Evolutionary conservation across 1,140 invertebrate species (phyloP).

Genomic region (Muscidifurax raptorellus): DNA sequence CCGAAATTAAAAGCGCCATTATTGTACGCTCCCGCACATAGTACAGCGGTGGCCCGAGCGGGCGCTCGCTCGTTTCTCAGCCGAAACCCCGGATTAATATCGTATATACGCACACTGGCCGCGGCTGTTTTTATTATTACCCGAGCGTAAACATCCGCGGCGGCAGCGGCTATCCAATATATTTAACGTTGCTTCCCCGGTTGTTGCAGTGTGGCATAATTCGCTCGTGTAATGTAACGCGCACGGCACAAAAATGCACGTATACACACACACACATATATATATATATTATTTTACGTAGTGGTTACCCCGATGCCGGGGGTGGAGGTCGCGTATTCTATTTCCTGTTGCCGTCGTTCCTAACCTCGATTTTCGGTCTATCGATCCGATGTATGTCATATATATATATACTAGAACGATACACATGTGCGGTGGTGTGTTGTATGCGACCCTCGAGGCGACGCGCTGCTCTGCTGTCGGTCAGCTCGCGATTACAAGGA

Average conservation of each 20-base stretch:
- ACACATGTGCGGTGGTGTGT: not conserved
- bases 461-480: not conserved
- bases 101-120: not conserved
- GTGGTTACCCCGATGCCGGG: too few relatives aligned
- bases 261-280: too few relatives aligned
- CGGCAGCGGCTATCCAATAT: not conserved
- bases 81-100: not conserved
- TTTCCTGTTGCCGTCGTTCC: slow-evolving; percentile 14
- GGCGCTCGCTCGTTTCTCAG: not conserved
- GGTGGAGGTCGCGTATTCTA: not conserved
- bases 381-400: slow-evolving; percentile 1
- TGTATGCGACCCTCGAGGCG: not conserved
- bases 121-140: not conserved
- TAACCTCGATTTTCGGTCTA: slow-evolving; percentile 39
- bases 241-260: not conserved
- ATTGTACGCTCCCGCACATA: not conserved
- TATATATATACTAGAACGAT: not conserved
- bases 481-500: not conserved
- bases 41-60: too few relatives aligned
- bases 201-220: not conserved
- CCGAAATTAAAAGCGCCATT: not conserved
- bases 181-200: not conserved
- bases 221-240: not conserved
- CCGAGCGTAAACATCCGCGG: not conserved
- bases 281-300: too few relatives aligned